These are phyloP conservation scores for Beroe ovata DNA, from an alignment of 37 sponge, comb jelly and placozoan species.

Conservation along the genomic window DNA sequence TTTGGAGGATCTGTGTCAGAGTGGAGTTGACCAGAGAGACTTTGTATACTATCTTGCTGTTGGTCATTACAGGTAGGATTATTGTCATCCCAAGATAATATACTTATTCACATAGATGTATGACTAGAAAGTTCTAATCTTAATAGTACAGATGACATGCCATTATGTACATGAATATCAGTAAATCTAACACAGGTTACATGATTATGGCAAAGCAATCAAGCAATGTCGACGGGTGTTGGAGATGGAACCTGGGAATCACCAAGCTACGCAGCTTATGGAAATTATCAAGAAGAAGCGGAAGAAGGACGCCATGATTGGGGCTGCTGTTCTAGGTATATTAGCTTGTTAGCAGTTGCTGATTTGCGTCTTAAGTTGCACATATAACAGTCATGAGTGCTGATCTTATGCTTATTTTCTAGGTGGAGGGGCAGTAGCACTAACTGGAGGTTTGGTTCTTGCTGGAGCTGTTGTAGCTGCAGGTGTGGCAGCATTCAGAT, in stretches of 20 bases:
- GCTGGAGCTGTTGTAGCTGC: conserved; percentile 59
- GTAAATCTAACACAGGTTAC: background rate
- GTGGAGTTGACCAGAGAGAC: conserved; percentile 69
- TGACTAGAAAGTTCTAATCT: too few relatives aligned
- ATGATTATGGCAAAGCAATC: conserved; percentile 19
- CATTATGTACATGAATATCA: background rate
- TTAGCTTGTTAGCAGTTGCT: too few relatives aligned
- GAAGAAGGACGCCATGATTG: conserved; percentile 63
- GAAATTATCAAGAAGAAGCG: conserved; percentile 67
- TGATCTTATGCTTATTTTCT: too few relatives aligned
- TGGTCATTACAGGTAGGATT: conserved; percentile 65
- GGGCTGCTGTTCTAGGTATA: conserved; percentile 54
- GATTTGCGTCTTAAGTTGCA: too few relatives aligned
- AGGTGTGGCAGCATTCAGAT: conserved; percentile 27
- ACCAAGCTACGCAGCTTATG: conserved; percentile 42
- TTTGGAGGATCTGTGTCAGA: conserved; percentile 66
- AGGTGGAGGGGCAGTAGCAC: conserved; percentile 63
- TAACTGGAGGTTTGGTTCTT: conserved; percentile 22
- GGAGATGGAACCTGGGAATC: conserved; percentile 63
- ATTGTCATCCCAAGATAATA: too few relatives aligned
- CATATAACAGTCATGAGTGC: too few relatives aligned
- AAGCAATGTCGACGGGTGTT: conserved; percentile 52
- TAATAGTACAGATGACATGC: too few relatives aligned
- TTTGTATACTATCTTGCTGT: conserved; percentile 67
- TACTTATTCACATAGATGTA: too few relatives aligned